These are phyloP conservation scores for Xiphophorus couchianus DNA, from an alignment of 2,113 vertebrate genomes.

Conservation along the genomic window DNA sequence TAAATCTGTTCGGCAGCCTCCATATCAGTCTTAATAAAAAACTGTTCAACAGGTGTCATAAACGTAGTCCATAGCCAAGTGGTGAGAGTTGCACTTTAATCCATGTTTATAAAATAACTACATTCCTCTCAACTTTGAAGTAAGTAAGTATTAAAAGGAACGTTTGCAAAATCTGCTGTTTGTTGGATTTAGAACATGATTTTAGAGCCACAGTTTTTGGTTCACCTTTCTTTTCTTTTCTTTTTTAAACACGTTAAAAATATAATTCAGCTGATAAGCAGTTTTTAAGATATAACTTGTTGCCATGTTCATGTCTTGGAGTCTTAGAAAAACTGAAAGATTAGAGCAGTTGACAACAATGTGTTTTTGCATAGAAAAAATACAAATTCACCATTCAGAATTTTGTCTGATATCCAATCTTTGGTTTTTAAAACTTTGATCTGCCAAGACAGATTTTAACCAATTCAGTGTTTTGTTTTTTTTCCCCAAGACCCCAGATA, in stretches of 20 bases:
- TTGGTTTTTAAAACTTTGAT: too few relatives aligned
- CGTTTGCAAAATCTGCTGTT: too few relatives aligned
- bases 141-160: too few relatives aligned
- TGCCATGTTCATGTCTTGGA: too few relatives aligned
- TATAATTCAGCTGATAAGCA: neutral
- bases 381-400: neutral
- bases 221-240: neutral
- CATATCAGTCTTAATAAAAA: neutral
- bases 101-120: neutral
- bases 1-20: neutral
- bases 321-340: too few relatives aligned
- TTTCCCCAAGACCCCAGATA: too few relatives aligned
- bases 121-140: too few relatives aligned
- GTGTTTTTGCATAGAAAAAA: too few relatives aligned
- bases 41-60: neutral
- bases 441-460: too few relatives aligned
- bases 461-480: too few relatives aligned
- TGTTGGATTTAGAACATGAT: neutral
- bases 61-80: neutral
- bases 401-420: neutral
- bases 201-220: neutral
- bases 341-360: too few relatives aligned
- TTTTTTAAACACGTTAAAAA: neutral
- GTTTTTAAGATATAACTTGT: neutral
- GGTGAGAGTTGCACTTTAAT: neutral